Percentiles rank a stretch among this genome's conserved stretches.
Evolutionary conservation across 1,140 invertebrate genomes (phyloP).

Genomic region (Drosophila ogumai): DNA sequence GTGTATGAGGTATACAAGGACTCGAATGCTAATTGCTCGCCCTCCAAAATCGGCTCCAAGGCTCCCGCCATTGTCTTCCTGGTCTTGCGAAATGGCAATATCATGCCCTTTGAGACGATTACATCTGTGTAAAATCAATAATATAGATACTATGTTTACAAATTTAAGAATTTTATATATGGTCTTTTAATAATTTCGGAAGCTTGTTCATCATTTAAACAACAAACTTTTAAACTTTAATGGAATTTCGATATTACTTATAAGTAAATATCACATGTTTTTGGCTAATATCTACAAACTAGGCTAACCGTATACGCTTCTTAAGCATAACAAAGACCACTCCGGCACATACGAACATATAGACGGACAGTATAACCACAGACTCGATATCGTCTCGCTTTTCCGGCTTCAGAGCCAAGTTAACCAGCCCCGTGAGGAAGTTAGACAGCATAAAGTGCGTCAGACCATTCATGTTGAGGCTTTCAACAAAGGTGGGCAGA

Average conservation of each 20-base stretch:
- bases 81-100: constrained; percentile 61
- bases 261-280: constrained; percentile 17
- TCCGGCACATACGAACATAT: constrained; percentile 48
- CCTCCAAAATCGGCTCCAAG: constrained; percentile 7
- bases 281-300: background rate
- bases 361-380: constrained; percentile 53
- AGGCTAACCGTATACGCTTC: constrained; percentile 63
- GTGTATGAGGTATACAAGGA: constrained; percentile 67
- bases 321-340: constrained; percentile 53
- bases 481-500: constrained; percentile 53
- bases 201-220: background rate
- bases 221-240: background rate
- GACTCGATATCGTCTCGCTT: constrained; percentile 25
- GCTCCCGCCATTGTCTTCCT: constrained; percentile 57
- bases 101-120: constrained; percentile 63
- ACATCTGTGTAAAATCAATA: background rate
- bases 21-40: constrained; percentile 20
- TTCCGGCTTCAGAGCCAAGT: constrained; percentile 51
- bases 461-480: constrained; percentile 64
- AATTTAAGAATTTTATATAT: background rate
- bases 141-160: background rate
- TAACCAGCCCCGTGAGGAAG: constrained; percentile 67
- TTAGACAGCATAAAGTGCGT: constrained; percentile 66
- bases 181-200: background rate
- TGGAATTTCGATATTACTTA: background rate